Evolutionary conservation across 2,888 invertebrate genomes (phyloP).

Genomic region (Zaprionus bogoriensis): DNA sequence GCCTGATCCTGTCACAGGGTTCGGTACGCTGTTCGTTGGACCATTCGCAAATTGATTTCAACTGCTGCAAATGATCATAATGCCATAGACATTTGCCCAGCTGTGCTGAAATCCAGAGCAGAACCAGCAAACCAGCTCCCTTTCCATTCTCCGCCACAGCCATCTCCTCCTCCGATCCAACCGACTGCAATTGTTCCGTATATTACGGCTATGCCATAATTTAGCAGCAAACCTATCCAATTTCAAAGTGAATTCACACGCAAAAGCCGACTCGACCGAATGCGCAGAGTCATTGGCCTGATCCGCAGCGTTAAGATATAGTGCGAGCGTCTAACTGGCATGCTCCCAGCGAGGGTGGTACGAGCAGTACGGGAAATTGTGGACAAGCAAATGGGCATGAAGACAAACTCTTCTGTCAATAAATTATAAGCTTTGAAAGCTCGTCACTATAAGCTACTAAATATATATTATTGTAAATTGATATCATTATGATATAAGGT

Average conservation of each 20-base stretch:
- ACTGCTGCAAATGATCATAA: conserved; percentile 44
- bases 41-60: conserved; percentile 73
- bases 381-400: background rate
- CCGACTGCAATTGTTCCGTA: background rate
- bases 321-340: background rate
- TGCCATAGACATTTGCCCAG: conserved; percentile 23
- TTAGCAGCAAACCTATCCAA: conserved; percentile 48
- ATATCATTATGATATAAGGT: no score
- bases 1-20: background rate
- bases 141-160: background rate
- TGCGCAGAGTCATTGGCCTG: conserved; percentile 61
- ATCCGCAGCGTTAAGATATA: conserved; percentile 2
- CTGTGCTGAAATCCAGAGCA: conserved; percentile 47
- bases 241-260: conserved; percentile 79
- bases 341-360: conserved; percentile 12
- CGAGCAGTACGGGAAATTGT: background rate
- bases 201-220: background rate
- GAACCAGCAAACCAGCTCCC: no score
- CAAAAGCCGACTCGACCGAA: conserved; percentile 57
- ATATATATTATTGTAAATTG: no score
- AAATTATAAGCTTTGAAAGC: no score
- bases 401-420: no score
- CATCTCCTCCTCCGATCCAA: background rate
- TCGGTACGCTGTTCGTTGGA: conserved; percentile 54
- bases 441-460: no score